Evolutionary conservation across 2,888 invertebrate species (phyloP).

Genomic region (Agrochola macilenta): DNA sequence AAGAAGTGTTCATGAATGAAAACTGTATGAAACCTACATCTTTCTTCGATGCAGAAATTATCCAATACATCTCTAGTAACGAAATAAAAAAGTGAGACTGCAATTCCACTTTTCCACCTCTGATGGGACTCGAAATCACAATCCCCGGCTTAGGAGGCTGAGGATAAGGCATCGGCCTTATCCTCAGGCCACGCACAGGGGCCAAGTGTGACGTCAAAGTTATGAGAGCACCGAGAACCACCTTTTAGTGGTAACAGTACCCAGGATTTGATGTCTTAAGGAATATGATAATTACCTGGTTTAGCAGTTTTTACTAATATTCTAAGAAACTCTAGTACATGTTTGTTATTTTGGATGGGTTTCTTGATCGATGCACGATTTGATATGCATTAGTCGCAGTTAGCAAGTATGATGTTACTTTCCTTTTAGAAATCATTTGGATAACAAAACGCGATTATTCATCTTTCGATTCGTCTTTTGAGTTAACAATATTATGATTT

Average conservation of each 20-base stretch:
- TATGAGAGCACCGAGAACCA: not conserved
- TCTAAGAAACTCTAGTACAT: not conserved
- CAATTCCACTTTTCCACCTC: slow-evolving; percentile 82
- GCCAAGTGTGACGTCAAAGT: accelerated
- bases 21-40: no score
- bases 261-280: not conserved
- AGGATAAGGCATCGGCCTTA: no score
- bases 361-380: not conserved
- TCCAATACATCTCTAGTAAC: not conserved
- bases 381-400: not conserved
- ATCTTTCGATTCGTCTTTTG: not conserved
- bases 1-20: no score
- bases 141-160: slow-evolving; percentile 94
- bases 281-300: not conserved
- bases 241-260: not conserved
- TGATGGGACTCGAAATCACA: slow-evolving; percentile 94
- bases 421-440: not conserved
- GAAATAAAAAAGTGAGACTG: not conserved
- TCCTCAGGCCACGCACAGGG: slow-evolving; percentile 94
- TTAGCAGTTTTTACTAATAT: not conserved
- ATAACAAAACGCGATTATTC: not conserved
- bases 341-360: not conserved
- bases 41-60: not conserved
- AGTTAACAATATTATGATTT: not conserved
- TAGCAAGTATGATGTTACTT: not conserved